Evolutionary conservation across 2,888 invertebrate genomes (phyloP).

Genomic region (Metacarcinus magister): DNA sequence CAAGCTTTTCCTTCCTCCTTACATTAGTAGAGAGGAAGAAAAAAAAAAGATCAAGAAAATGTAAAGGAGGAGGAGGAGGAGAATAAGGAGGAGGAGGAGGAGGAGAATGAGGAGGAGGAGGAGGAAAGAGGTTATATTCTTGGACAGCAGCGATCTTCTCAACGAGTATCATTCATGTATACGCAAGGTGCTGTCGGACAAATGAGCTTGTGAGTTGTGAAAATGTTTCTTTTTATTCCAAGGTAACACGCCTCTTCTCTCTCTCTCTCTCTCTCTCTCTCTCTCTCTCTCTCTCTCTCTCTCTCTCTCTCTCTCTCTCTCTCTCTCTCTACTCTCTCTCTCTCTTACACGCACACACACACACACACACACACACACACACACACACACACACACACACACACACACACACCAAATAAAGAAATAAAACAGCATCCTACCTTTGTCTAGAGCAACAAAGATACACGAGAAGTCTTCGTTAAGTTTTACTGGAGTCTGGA

Average conservation of each 20-base stretch:
- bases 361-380: slow-evolving; percentile 26
- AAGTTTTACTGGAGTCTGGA: slow-evolving; percentile 26
- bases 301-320: slow-evolving; percentile 33
- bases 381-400: slow-evolving; percentile 26
- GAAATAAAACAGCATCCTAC: background rate
- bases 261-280: too few species aligned
- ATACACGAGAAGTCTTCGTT: background rate
- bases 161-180: slow-evolving; percentile 21
- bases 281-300: slow-evolving; percentile 31
- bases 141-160: background rate
- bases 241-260: too few species aligned
- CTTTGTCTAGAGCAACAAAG: slow-evolving; percentile 6
- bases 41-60: background rate
- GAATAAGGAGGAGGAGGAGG: background rate
- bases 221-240: too few species aligned
- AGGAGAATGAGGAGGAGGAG: background rate
- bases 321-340: background rate
- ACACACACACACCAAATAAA: slow-evolving; percentile 13
- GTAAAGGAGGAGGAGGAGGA: background rate
- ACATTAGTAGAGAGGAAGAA: too few species aligned
- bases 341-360: background rate
- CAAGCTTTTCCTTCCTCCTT: too few species aligned
- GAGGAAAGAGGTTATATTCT: background rate
- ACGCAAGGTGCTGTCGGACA: background rate
- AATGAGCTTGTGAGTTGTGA: background rate